Conservation (phyloP, 1,140 invertebrate genomes). For the Telenomus remus region DNA sequence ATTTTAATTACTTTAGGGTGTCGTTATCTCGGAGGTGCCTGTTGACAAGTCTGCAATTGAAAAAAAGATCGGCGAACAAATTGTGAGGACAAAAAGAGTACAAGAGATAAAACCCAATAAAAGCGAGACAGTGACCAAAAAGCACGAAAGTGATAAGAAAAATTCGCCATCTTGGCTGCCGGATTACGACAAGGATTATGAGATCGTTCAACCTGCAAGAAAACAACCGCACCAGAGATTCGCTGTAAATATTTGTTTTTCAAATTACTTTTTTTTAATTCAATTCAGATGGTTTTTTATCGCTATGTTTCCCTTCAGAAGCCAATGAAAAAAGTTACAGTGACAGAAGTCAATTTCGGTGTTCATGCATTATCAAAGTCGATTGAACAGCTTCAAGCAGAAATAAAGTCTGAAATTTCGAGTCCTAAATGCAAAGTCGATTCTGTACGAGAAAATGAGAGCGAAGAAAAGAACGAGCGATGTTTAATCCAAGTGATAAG, state of each 20-base stretch:
- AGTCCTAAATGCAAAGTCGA: slow-evolving; percentile 8
- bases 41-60: slow-evolving; percentile 27
- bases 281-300: slow-evolving; percentile 1
- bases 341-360: slow-evolving; percentile 57
- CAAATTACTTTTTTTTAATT: slow-evolving; percentile 23
- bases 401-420: slow-evolving; percentile 12
- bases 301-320: slow-evolving; percentile 38
- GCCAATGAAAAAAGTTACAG: slow-evolving; percentile 40
- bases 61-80: slow-evolving; percentile 46
- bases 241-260: slow-evolving; percentile 73
- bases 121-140: slow-evolving; percentile 11
- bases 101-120: slow-evolving; percentile 6
- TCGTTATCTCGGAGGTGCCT: slow-evolving; percentile 3
- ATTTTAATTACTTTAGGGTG: slow-evolving; percentile 6
- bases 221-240: slow-evolving; percentile 80
- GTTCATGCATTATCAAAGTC: slow-evolving; percentile 35
- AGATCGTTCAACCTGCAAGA: slow-evolving; percentile 77
- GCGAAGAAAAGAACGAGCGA: slow-evolving; percentile 22
- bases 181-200: slow-evolving; percentile 69
- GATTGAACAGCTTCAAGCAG: slow-evolving; percentile 24
- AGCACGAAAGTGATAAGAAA: slow-evolving; percentile 21
- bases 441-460: slow-evolving; percentile 15
- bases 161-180: slow-evolving; percentile 69
- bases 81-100: slow-evolving; percentile 18
- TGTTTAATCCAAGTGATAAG: slow-evolving; percentile 44